Evolutionary conservation across 2,113 vertebrate genomes (phyloP).

Genomic region (Ailurus styani): DNA sequence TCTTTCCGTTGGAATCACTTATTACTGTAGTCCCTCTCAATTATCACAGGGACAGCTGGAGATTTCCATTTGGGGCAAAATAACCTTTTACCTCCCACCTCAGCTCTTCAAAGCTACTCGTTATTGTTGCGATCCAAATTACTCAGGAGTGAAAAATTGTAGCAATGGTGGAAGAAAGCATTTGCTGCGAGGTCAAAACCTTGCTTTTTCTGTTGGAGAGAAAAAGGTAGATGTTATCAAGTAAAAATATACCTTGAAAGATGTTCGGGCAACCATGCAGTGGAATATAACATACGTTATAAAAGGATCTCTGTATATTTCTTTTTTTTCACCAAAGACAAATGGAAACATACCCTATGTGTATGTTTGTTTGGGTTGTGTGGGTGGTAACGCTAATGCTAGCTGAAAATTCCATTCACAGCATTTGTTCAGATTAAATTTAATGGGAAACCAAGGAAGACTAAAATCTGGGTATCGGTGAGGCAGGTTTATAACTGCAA

Average conservation of each 20-base stretch:
- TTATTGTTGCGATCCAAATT: conserved; percentile 22
- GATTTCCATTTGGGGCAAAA: conserved; percentile 42
- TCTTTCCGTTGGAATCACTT: conserved; percentile 47
- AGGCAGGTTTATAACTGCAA: neutral
- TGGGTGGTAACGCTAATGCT: neutral
- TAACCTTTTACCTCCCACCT: conserved; percentile 42
- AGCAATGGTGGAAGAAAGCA: neutral
- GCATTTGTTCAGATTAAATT: neutral
- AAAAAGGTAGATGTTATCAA: neutral
- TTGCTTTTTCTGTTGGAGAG: neutral
- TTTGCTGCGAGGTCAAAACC: neutral
- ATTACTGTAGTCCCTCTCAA: neutral
- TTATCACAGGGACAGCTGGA: conserved; percentile 56
- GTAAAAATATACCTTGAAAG: conserved; percentile 23
- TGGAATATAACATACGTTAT: neutral
- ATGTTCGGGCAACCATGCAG: neutral
- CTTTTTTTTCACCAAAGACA: neutral
- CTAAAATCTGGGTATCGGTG: neutral
- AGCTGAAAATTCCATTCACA: neutral
- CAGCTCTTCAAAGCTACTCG: neutral
- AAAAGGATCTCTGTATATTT: neutral
- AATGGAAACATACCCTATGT: neutral
- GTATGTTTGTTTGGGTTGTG: neutral
- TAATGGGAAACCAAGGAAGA: neutral
- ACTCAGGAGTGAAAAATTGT: conserved; percentile 2